Evolutionary conservation across 1,140 invertebrate species (phyloP), one percentile per base, ranked within the genome.

Genomic region (Nautilus pompilius): DNA sequence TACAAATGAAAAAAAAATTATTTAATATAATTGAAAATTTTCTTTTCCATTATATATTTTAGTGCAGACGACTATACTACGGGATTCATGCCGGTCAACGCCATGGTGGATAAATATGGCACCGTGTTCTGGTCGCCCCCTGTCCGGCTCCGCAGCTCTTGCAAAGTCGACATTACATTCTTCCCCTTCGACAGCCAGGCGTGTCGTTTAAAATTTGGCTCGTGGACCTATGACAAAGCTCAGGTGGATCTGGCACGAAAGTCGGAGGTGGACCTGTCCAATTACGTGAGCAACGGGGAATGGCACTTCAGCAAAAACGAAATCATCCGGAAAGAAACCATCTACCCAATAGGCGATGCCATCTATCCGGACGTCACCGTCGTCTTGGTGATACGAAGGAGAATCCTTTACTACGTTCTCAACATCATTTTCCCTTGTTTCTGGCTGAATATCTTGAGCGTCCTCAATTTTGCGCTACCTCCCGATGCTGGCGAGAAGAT

Each of bases 81-180:
- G 20, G 85, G 84, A 6, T 86, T 86, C 72, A 86, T 87, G 85
- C 70, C 76, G 32, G 85, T 82, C 32, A 82, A 85, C 58, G 86
- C 85, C 2, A 85, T 86, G 84, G 80, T 87, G 4, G 69, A 76
- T 5, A 67, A 78, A 10, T 62, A 74, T 41, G 78, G 78, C 0
- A 66, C 46, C 4, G 69, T 80, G 15, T 71, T 71, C 55, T 80
- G 77, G 77, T 69, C 72, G 1, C 78, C 78, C 4, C 77, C 76
- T 6, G 72, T 66, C 6, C 63, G 73, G 55, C 63, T 78, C 3
- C 68, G 73, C 20, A 81, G 93, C 65, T 96, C 95, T 80, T 97
- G 95, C 80, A 93, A 97, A 86, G 96, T 98, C 71, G 92, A 98
- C 84, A 79, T 82, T 20, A 80, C 77, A 0, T 81, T 70, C 66